Percentiles rank a stretch among this genome's conserved stretches.
phyloP scores from a whole-genome alignment of 2,113 vertebrate species.

The Oryzias curvinotus region DNA sequence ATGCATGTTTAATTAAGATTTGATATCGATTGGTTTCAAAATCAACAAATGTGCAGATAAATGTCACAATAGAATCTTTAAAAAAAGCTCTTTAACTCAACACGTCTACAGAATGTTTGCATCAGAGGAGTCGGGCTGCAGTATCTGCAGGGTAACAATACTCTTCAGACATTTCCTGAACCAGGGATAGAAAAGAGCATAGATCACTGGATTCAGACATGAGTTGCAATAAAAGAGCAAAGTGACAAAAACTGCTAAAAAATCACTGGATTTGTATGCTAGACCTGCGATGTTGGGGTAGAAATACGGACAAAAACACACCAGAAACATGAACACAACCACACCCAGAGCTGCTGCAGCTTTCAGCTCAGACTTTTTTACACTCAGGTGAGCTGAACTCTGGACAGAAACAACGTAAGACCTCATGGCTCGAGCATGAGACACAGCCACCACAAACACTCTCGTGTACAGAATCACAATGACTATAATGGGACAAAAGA shows the following conservation, averaged over 20 bases:
- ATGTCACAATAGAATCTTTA: no score
- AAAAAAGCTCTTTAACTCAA: no score
- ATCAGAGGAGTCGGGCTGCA: slow-evolving; percentile 31
- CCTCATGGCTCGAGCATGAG: slow-evolving; percentile 32
- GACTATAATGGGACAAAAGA: not conserved
- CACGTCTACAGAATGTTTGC: slow-evolving; percentile 12
- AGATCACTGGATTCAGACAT: slow-evolving; percentile 28
- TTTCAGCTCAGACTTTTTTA: slow-evolving; percentile 34
- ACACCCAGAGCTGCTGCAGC: slow-evolving; percentile 34
- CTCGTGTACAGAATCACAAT: slow-evolving; percentile 34
- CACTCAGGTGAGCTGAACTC: not conserved
- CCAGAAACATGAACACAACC: slow-evolving; percentile 27
- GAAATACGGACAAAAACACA: slow-evolving; percentile 36
- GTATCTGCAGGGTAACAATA: slow-evolving; percentile 40
- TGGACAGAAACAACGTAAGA: not conserved
- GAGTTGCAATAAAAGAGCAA: slow-evolving; percentile 32
- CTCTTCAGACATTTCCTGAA: slow-evolving; percentile 36
- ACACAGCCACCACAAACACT: slow-evolving; percentile 36
- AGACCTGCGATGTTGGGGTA: not conserved
- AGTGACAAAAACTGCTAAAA: not conserved
- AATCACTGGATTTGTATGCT: not conserved
- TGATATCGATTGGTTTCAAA: no score
- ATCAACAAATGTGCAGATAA: no score
- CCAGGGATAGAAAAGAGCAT: slow-evolving; percentile 52
- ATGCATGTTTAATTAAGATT: no score